phyloP scores from a whole-genome alignment of 2,113 vertebrate species.

The Microtus richardsoni region DNA sequence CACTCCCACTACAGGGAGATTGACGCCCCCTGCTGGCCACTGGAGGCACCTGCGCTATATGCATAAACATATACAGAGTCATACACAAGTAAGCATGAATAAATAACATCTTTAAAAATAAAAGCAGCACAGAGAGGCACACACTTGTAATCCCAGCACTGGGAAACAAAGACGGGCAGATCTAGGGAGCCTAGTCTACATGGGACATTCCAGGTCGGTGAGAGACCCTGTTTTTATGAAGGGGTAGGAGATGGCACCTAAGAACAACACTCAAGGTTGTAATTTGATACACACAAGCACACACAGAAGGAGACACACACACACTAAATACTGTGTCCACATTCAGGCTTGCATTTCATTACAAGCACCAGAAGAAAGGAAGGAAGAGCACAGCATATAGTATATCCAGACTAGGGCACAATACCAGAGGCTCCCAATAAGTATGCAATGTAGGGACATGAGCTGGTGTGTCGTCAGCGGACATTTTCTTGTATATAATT shows the following conservation, averaged over 20 bases:
- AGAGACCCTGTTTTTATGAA: neutral
- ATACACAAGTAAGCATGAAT: neutral
- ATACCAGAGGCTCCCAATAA: neutral
- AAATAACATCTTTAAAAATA: neutral
- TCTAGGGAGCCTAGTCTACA: neutral
- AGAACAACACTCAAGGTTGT: neutral
- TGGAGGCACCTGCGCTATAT: neutral
- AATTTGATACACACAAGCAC: neutral
- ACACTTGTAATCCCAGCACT: neutral
- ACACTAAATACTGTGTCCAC: neutral
- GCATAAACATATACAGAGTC: neutral
- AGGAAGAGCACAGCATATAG: no score
- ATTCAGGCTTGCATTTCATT: slow-evolving; percentile 11
- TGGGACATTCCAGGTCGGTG: neutral
- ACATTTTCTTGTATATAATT: slow-evolving; percentile 2
- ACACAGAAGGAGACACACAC: neutral
- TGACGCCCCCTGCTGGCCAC: neutral
- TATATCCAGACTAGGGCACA: neutral
- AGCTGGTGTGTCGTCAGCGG: neutral
- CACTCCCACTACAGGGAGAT: neutral
- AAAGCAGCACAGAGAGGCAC: neutral
- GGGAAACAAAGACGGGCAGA: neutral
- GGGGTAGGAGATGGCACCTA: neutral
- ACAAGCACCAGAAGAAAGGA: neutral
- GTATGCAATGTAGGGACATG: neutral